phyloP scores from a whole-genome alignment of 2,888 invertebrate species.

The Pogonocherus hispidulus region DNA sequence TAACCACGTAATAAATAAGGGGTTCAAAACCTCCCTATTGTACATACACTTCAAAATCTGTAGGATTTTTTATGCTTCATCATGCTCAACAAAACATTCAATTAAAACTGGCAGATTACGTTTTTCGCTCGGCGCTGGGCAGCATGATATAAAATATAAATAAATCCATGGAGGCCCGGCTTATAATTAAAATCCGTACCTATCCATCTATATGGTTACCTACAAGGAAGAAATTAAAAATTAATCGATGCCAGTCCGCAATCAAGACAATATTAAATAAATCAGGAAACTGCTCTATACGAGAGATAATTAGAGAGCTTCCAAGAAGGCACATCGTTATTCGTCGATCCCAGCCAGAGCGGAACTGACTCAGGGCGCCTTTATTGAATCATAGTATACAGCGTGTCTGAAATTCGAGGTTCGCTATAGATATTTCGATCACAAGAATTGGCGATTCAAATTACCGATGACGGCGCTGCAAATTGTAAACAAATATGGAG shows the following conservation, averaged over 20 bases:
- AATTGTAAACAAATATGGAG: too few relatives aligned
- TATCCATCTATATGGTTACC: too few relatives aligned
- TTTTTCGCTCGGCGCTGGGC: slow-evolving; percentile 21
- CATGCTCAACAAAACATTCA: slow-evolving; percentile 19
- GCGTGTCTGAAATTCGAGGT: too few relatives aligned
- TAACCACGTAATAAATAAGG: too few relatives aligned
- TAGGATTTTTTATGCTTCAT: too few relatives aligned
- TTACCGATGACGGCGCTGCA: too few relatives aligned
- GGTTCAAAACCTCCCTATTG: too few relatives aligned
- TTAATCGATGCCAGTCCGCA: slow-evolving; percentile 46
- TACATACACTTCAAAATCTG: too few relatives aligned
- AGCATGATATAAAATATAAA: too few relatives aligned
- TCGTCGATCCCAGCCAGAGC: slow-evolving; percentile 7
- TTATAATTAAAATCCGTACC: slow-evolving; percentile 43
- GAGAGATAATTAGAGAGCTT: slow-evolving; percentile 59
- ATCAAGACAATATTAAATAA: slow-evolving; percentile 53
- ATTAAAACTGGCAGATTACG: slow-evolving; percentile 34
- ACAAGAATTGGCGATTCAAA: too few relatives aligned
- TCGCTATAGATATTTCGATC: too few relatives aligned
- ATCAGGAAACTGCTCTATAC: slow-evolving; percentile 56
- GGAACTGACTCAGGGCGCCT: neutral
- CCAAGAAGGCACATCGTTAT: slow-evolving; percentile 57
- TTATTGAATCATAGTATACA: too few relatives aligned
- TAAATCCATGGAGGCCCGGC: slow-evolving; percentile 12
- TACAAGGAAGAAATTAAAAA: slow-evolving; percentile 42